Base-by-base conservation (phyloP, 2,797 vertebrate species). In the Leptoclinus maculatus region DNA sequence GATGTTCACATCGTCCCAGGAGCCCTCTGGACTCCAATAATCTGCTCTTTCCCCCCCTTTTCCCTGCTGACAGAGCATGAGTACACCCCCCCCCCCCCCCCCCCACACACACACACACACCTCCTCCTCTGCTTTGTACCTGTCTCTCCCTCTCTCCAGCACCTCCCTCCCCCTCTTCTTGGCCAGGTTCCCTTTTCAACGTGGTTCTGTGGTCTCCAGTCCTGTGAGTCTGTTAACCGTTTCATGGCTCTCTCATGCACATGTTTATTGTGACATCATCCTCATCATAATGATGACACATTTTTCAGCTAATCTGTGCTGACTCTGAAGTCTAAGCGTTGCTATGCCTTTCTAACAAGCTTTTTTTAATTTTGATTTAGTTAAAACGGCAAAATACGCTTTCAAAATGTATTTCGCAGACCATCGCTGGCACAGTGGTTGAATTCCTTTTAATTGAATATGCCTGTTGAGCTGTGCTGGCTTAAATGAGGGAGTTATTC, bases 101-200 rank as follows among this genome's bases (percentile, higher is more conserved):
- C 54, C 47, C 11, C 56, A 21, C 72, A 36, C 47, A 3, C 41
- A 6, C 25, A 64, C 47, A 23, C 54, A 38, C 69, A 6, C 36
- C 78, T 45, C 59, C 75, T 83, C 71, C 74, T 77, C 69, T 66
- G 79, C 83, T 86, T 82, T 91, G 92, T 93, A 94, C 93, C 92
- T 90, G 89, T 92, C 88, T 91, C 89, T 83, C 88, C 87, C 76
- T 85, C 88, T 86, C 92, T 88, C 88, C 84, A 67, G 73, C 79
- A 75, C 80, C 75, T 82, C 74, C 81, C 74, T 82, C 88, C 83
- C 82, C 71, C 79, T 76, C 72, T 77, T 82, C 86, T 92, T 95
- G 93, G 93, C 94, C 85, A 81, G 76, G 74, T 91, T 92, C 84
- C 88, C 79, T 88, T 74, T 87, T 73, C 65, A 83, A 71, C 85